A percentile compares a stretch with the other conserved stretches of the same genome.
phyloP scores from a whole-genome alignment of 2,113 vertebrate species.

The Aptenodytes patagonicus region DNA sequence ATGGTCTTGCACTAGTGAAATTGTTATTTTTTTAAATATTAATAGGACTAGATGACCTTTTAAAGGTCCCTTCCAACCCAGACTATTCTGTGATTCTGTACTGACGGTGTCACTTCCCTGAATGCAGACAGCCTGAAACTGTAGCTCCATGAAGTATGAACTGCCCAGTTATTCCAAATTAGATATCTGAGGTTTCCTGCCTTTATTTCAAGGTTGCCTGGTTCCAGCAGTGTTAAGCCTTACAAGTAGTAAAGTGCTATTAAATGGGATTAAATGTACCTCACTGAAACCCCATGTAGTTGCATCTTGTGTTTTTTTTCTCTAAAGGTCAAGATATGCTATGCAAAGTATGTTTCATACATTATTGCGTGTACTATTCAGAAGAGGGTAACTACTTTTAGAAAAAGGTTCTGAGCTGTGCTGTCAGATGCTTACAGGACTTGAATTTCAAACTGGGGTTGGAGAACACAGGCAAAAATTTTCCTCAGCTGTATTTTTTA shows the following conservation, averaged over 20 bases:
- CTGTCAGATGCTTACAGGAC: not conserved
- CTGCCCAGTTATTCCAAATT: not conserved
- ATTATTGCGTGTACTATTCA: not conserved
- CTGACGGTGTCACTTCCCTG: not conserved
- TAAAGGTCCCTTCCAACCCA: not conserved
- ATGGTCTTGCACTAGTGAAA: not conserved
- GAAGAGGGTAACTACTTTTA: not conserved
- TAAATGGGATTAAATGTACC: not conserved
- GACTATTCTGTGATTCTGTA: not conserved
- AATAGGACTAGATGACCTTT: not conserved
- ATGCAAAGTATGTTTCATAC: not conserved
- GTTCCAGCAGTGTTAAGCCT: not conserved
- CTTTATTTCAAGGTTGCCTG: not conserved
- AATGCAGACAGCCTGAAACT: not conserved
- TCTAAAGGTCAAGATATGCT: not conserved
- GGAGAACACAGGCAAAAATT: not conserved
- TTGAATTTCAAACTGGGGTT: not conserved
- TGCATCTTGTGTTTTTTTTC: not conserved
- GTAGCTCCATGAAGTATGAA: not conserved
- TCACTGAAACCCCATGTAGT: not conserved
- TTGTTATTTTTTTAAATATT: not conserved
- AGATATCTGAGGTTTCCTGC: not conserved
- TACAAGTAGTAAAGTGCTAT: not conserved
- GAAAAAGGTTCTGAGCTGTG: not conserved
- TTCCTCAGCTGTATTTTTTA: not conserved